Evolutionary conservation across 1,140 invertebrate genomes (phyloP), one percentile per base, ranked within the genome.

Genomic region (Drosophila parabipectinata): DNA sequence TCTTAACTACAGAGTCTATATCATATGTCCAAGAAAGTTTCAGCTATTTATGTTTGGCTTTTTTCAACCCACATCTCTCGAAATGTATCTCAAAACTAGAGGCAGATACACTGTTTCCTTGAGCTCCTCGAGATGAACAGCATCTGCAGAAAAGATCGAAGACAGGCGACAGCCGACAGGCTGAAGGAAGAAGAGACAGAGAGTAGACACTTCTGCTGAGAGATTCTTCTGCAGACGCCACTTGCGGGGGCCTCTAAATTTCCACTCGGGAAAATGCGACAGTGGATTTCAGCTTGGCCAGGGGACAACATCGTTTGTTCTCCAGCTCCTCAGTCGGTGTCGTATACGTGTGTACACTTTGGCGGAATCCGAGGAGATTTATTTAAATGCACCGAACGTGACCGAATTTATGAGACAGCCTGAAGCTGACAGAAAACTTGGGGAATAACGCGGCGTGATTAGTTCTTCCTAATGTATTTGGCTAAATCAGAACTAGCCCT

Each of bases 181-280:
- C 41, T 44, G 41, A 78, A 87, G 82, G 79, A 82, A 75, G 72
- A 84, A 47, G 41, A 28, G 32, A 32, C 32, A 41, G 44, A 44
- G 59, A 64, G 54, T 41, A 78, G 74, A 41, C 47, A 48, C 54
- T 59, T 51, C 34, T 51, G 51, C 53, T 50, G 69, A 45, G 41
- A 44, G 41, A 44, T 58, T 44, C 26, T 45, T 66, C 52, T 62
- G 68, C 61, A 4, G 34, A 12, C 77, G 67, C 68, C 78, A 83
- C 77, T 91, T 89, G 89, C 91, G 89, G 89, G 89, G 89, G 89
- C 91, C 89, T 76, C 74, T 74, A 72, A 80, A 73, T 77, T 88
- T 73, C 73, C 66, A 60, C 71, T 71, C 44, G 53, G 69, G 48
- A 63, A 63, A 77, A 77, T 79, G 87, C 88, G 85, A 72, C 83